Percentiles rank a stretch among this genome's conserved stretches.
phyloP scores from a whole-genome alignment of 2,113 vertebrate genomes.

The Crotalus tigris region DNA sequence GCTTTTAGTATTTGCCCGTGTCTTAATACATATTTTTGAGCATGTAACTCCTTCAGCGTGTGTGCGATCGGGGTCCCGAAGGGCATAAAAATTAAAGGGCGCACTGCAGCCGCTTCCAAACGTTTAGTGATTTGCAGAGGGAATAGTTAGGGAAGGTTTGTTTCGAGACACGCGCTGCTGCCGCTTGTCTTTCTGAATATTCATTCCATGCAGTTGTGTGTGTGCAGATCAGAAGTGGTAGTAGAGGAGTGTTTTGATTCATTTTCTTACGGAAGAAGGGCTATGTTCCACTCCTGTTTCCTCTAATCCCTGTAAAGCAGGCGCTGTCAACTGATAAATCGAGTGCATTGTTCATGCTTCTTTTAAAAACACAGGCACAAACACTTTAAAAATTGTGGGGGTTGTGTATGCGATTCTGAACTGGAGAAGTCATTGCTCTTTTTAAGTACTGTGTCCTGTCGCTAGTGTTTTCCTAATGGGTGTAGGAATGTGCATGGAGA shows the following conservation, averaged over 20 bases:
- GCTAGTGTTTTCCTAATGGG: slow-evolving; percentile 62
- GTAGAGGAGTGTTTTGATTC: background rate
- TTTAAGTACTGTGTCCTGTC: slow-evolving; percentile 35
- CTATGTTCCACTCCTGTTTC: background rate
- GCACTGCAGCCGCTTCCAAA: background rate
- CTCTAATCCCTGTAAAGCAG: background rate
- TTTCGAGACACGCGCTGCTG: background rate
- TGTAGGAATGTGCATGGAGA: slow-evolving; percentile 57
- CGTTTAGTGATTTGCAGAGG: background rate
- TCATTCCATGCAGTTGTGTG: background rate
- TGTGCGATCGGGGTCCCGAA: background rate
- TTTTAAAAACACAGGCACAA: background rate
- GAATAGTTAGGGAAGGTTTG: background rate
- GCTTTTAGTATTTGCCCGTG: background rate
- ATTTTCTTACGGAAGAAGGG: background rate
- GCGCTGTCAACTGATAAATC: background rate
- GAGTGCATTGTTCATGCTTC: background rate
- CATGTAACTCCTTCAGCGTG: background rate
- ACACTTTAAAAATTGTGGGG: background rate
- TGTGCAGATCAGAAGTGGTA: background rate
- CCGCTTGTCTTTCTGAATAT: background rate
- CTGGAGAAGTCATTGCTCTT: slow-evolving; percentile 18
- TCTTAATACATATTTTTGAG: background rate
- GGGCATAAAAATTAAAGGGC: background rate
- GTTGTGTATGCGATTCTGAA: background rate